phyloP scores from a whole-genome alignment of 2,113 vertebrate genomes.

The Apteryx mantelli region DNA sequence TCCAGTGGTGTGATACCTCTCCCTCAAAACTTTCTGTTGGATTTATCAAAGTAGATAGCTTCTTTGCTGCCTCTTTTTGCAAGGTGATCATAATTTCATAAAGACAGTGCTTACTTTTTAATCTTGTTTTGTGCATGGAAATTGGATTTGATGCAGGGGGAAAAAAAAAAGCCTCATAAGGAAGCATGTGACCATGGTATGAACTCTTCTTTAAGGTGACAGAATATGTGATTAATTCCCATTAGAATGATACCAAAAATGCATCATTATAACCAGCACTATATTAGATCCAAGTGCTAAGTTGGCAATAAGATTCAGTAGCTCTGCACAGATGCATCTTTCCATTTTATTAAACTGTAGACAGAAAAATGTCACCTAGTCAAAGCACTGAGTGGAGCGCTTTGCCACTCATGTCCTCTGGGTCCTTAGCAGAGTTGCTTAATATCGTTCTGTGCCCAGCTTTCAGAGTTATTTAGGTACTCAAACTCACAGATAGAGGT shows the following conservation, averaged over 20 bases:
- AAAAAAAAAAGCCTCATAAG: neutral
- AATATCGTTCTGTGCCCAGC: neutral
- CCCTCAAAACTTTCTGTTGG: neutral
- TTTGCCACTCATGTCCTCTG: neutral
- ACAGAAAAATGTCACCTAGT: neutral
- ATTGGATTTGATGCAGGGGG: neutral
- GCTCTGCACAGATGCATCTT: neutral
- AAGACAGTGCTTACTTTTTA: neutral
- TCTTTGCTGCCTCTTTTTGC: neutral
- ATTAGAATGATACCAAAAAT: neutral
- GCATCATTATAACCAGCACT: neutral
- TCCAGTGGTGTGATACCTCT: neutral
- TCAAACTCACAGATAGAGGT: neutral
- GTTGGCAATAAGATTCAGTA: fast-evolving
- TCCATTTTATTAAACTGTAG: neutral
- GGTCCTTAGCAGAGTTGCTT: neutral
- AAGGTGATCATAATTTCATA: neutral
- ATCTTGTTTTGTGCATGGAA: neutral
- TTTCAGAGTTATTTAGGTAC: neutral
- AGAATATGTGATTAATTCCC: neutral
- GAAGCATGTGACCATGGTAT: neutral
- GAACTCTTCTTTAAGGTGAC: neutral
- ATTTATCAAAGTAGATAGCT: neutral
- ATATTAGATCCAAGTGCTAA: neutral
- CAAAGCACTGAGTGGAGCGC: neutral